Evolutionary conservation across 2,113 vertebrate genomes (phyloP), one percentile per base, ranked within the genome.

Genomic region (Rhinogobius similis): DNA sequence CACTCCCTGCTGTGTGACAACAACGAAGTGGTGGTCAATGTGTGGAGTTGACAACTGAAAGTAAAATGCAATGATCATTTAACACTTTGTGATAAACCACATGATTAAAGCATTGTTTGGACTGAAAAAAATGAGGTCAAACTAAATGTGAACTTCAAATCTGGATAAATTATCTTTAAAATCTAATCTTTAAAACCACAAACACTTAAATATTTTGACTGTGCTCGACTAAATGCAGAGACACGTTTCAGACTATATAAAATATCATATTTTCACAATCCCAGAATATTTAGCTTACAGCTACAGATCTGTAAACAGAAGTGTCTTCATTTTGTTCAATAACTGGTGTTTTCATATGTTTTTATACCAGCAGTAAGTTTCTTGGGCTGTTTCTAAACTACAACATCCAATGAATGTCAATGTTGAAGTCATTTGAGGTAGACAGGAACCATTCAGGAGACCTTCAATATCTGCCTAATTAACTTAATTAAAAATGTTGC

Each of bases 401-500:
- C 66, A 69, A 69, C 48, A 55, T 77, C 29, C 67, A 85, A 72
- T 68, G 43, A 63, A 56, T 72, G 67, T 72, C 59, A 55, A 82
- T 68, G 74, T 72, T 77, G 74, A 85, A 86, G 83, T 75, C 70
- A 79, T 84, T 82, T 89, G 89, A 90, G 88, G 88, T 91, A 91
- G 89, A 91, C 87, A 86, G 78, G 82, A 83, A 88, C 78, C 63
- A 50, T 73, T 70, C 81, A 76, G 72, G 79, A 86, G 64, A 79
- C 61, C 69, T 68, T 73, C 82, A 68, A 73, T 67, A 63, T 74
- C 79, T 74, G 77, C 73, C 79, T 67, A 84, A 75, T 73, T 64
- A 75, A 70, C 67, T 50, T 12, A 16, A 64, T 64, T 59, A 66
- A 24, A 36, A 70, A 72, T 26, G 78, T 41, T 55, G 72, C 77